A percentile compares a stretch with the other conserved stretches of the same genome.
These are phyloP conservation scores for Callorhinus ursinus DNA, from an alignment of 2,113 vertebrate genomes.

Conservation along the genomic window DNA sequence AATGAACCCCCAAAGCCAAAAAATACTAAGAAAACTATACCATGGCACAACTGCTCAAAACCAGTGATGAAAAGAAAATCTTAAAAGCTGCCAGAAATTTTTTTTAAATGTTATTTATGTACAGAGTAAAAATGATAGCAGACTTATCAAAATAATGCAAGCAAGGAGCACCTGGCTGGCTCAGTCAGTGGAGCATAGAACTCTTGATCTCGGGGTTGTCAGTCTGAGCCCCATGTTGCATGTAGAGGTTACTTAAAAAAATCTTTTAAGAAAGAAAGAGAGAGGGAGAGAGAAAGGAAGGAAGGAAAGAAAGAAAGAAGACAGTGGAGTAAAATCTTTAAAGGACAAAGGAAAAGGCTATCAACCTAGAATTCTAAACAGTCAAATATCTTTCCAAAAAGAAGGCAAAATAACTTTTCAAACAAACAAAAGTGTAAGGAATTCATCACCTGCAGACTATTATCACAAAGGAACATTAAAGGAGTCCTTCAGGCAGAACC, in stretches of 20 bases:
- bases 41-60: not conserved
- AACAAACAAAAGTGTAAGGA: not conserved
- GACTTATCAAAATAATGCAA: not conserved
- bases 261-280: too few species aligned
- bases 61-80: not conserved
- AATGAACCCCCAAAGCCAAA: not conserved
- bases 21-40: slow-evolving; percentile 2
- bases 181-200: too few species aligned
- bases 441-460: not conserved
- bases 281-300: not conserved
- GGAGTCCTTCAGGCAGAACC: not conserved
- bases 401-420: not conserved
- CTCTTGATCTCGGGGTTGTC: too few species aligned
- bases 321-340: slow-evolving; percentile 4
- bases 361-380: slow-evolving; percentile 12
- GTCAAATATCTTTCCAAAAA: slow-evolving; percentile 36
- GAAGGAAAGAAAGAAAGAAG: not conserved
- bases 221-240: too few species aligned
- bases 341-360: not conserved
- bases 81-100: not conserved
- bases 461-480: not conserved
- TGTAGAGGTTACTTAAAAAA: too few species aligned
- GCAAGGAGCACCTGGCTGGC: not conserved
- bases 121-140: not conserved
- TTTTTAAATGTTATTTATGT: not conserved